Conservation (phyloP, 1,140 invertebrate genomes). For the Nixonia krombeini region DNA sequence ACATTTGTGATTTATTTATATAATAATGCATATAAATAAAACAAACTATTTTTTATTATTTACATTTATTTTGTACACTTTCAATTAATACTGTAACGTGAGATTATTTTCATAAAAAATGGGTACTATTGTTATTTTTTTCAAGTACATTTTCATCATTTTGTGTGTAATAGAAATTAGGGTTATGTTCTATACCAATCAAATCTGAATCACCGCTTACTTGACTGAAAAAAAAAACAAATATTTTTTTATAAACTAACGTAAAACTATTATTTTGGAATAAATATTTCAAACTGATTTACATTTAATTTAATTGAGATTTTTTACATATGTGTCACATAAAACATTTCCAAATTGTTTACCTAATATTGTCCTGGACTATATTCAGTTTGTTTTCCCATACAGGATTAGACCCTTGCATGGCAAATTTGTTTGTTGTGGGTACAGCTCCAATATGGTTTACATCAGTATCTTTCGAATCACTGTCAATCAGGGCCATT, state of each 20-base stretch:
- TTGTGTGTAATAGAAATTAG: slow-evolving; percentile 70
- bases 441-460: slow-evolving; percentile 74
- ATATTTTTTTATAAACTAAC: slow-evolving; percentile 15
- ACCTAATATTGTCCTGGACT: slow-evolving; percentile 71
- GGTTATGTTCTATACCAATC: slow-evolving; percentile 76
- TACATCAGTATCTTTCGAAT: slow-evolving; percentile 75
- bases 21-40: too few relatives aligned
- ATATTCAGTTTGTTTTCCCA: slow-evolving; percentile 70
- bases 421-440: slow-evolving; percentile 78
- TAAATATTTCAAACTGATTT: too few relatives aligned
- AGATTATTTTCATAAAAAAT: too few relatives aligned
- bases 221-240: slow-evolving; percentile 64
- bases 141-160: slow-evolving; percentile 19
- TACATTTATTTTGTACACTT: too few relatives aligned
- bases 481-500: slow-evolving; percentile 75
- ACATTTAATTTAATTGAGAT: too few relatives aligned
- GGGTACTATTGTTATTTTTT: too few relatives aligned
- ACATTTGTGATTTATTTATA: too few relatives aligned
- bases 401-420: slow-evolving; percentile 79
- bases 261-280: too few relatives aligned
- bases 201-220: slow-evolving; percentile 76
- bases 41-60: too few relatives aligned
- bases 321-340: too few relatives aligned
- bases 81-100: too few relatives aligned
- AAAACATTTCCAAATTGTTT: slow-evolving; percentile 12